Conservation (phyloP, 1,140 invertebrate species). For the Drosophila virilis region DNA sequence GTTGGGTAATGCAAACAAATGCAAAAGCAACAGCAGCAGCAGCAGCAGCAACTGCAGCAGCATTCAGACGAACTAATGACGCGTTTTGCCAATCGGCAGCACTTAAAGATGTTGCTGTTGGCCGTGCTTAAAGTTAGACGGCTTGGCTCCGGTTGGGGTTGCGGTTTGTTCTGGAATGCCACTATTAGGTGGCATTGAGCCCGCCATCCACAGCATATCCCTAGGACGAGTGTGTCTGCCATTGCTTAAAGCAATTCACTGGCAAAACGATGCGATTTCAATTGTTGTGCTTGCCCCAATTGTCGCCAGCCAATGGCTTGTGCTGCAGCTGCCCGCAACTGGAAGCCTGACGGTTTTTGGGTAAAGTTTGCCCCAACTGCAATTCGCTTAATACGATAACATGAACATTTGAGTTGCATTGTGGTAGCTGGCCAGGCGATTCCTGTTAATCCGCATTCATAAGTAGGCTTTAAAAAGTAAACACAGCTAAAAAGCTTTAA, state of each 20-base stretch:
- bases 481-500: background rate
- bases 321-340: background rate
- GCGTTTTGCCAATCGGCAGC: slow-evolving; percentile 36
- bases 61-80: slow-evolving; percentile 72
- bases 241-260: background rate
- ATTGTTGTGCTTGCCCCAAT: slow-evolving; percentile 18
- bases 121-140: slow-evolving; percentile 28
- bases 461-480: background rate
- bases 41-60: slow-evolving; percentile 20
- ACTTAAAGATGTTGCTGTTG: slow-evolving; percentile 53
- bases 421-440: background rate
- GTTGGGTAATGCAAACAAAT: slow-evolving; percentile 26
- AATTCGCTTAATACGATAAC: background rate
- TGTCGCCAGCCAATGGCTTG: background rate
- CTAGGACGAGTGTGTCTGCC: background rate
- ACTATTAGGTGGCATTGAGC: slow-evolving; percentile 54
- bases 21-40: background rate
- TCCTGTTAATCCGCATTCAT: background rate
- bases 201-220: too few relatives aligned
- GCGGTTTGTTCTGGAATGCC: background rate
- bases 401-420: background rate
- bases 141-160: background rate
- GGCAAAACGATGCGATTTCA: slow-evolving; percentile 26
- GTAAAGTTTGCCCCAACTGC: background rate
- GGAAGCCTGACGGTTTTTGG: background rate